Conservation (phyloP, 1,140 invertebrate species). For the Tetragonula clypearis region DNA sequence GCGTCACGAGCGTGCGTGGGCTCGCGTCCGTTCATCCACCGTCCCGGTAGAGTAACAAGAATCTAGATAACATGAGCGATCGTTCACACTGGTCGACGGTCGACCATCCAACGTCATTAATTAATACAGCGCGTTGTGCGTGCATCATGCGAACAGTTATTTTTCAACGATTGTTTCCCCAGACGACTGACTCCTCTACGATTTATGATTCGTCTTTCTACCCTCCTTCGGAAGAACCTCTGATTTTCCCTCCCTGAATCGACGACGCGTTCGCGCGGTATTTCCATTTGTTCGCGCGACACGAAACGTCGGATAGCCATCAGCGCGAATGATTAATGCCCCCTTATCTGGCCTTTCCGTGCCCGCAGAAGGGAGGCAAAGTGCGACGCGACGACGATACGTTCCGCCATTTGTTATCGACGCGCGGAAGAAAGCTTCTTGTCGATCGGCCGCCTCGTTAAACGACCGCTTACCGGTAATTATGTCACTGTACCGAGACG, state of each 20-base stretch:
- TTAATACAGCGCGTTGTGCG: slow-evolving; percentile 27
- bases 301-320: slow-evolving; percentile 39
- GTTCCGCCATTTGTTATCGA: slow-evolving; percentile 33
- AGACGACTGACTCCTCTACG: slow-evolving; percentile 24
- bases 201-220: slow-evolving; percentile 16
- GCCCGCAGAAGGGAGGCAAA: not conserved
- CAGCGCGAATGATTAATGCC: slow-evolving; percentile 45
- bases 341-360: slow-evolving; percentile 26
- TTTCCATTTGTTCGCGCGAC: slow-evolving; percentile 41
- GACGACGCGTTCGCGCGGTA: not conserved
- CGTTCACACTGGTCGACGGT: slow-evolving; percentile 46
- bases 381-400: not conserved
- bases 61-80: slow-evolving; percentile 62
- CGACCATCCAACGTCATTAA: slow-evolving; percentile 36
- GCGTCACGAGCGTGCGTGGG: not conserved
- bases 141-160: not conserved
- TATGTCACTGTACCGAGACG: slow-evolving; percentile 2
- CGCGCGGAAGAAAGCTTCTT: not conserved
- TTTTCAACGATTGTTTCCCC: slow-evolving; percentile 54
- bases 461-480: not conserved
- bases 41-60: slow-evolving; percentile 64
- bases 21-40: slow-evolving; percentile 32
- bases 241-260: not conserved
- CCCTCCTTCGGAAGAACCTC: not conserved
- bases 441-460: not conserved